Conservation (phyloP, 2,113 vertebrate genomes). For the Microcebus tavaratra region DNA sequence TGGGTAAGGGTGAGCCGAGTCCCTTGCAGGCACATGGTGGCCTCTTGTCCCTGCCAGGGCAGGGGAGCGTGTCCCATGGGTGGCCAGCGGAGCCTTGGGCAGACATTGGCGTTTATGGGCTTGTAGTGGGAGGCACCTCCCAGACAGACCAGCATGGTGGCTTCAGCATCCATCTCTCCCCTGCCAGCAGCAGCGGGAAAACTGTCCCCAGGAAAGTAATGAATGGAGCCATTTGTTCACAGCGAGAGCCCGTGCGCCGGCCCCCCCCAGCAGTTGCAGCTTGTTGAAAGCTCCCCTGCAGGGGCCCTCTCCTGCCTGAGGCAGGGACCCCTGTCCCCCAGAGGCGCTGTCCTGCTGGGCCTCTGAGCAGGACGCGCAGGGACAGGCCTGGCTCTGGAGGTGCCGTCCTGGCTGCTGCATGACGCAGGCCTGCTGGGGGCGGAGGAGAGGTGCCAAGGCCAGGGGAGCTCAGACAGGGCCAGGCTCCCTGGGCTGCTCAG, state of each 20-base stretch:
- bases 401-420: neutral
- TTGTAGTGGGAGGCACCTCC: neutral
- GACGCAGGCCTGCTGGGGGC: neutral
- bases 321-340: neutral
- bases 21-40: neutral
- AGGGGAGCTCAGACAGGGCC: neutral
- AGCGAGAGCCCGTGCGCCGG: neutral
- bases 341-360: neutral
- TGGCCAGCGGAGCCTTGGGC: neutral
- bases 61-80: too few relatives aligned
- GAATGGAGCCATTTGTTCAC: neutral
- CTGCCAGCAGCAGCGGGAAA: neutral
- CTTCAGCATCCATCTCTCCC: neutral
- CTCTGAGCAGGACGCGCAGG: neutral
- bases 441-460: neutral
- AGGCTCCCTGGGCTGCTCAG: accelerated
- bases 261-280: accelerated
- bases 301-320: neutral
- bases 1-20: too few relatives aligned
- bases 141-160: neutral
- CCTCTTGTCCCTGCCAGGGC: neutral
- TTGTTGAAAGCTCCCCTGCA: accelerated
- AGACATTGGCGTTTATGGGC: accelerated
- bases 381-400: too few relatives aligned
- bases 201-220: neutral